Evolutionary conservation across 1,140 invertebrate genomes (phyloP).

Genomic region (Anoplolepis gracilipes): DNA sequence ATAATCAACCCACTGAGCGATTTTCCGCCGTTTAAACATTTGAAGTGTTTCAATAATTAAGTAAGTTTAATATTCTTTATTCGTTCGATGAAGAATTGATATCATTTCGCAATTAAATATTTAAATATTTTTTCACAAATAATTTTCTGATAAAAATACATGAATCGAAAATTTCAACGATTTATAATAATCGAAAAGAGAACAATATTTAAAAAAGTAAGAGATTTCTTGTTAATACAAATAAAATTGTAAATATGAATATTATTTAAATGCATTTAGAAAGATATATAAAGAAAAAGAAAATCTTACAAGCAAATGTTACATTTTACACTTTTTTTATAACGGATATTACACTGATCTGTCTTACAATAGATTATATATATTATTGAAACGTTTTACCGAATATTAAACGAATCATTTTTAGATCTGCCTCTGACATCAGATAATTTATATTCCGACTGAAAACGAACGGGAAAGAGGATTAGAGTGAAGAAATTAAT

Average conservation of each 20-base stretch:
- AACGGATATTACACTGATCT: slow-evolving; percentile 15
- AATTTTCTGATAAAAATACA: too few relatives aligned
- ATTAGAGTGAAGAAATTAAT: slow-evolving; percentile 79
- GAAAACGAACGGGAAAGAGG: slow-evolving; percentile 53
- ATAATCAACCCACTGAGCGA: slow-evolving; percentile 40
- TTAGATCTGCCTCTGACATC: slow-evolving; percentile 74
- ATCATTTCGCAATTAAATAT: too few relatives aligned
- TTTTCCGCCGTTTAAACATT: slow-evolving; percentile 30
- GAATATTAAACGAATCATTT: slow-evolving; percentile 80
- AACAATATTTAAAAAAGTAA: background rate
- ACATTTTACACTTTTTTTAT: background rate
- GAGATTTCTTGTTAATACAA: background rate
- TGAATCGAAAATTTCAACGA: background rate
- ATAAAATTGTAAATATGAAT: background rate
- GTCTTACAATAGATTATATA: slow-evolving; percentile 16
- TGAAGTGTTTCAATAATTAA: background rate
- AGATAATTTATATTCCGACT: slow-evolving; percentile 80
- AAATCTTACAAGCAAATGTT: slow-evolving; percentile 2
- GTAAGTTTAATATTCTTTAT: background rate
- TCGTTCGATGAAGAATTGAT: background rate
- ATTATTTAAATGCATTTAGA: background rate
- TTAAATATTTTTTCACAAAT: too few relatives aligned
- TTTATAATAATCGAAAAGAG: background rate
- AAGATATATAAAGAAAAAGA: background rate
- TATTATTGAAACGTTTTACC: slow-evolving; percentile 64